phyloP scores from a whole-genome alignment of 2,888 invertebrate genomes.

The Lamellibrachia satsuma region DNA sequence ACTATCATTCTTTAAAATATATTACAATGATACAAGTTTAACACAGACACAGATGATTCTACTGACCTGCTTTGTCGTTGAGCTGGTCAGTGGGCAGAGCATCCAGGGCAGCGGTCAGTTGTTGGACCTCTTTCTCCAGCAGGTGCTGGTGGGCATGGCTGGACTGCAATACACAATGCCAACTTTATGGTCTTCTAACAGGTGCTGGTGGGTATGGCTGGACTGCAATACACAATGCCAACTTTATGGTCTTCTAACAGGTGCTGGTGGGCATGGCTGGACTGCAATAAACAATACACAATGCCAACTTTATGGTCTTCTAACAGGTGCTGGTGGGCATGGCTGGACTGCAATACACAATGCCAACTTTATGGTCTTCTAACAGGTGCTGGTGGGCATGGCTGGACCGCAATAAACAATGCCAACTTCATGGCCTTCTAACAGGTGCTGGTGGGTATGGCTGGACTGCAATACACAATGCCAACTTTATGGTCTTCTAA shows the following conservation, averaged over 20 bases:
- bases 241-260: slow-evolving; percentile 49
- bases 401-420: slow-evolving; percentile 70
- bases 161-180: slow-evolving; percentile 68
- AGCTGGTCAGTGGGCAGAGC: slow-evolving; percentile 23
- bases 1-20: no score
- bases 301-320: not conserved
- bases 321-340: slow-evolving; percentile 69
- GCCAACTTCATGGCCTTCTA: not conserved
- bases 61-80: slow-evolving; percentile 22
- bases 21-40: not conserved
- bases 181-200: not conserved
- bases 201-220: slow-evolving; percentile 69
- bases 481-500: not conserved
- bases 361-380: not conserved
- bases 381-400: slow-evolving; percentile 69
- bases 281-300: slow-evolving; percentile 70
- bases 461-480: slow-evolving; percentile 70
- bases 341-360: slow-evolving; percentile 70
- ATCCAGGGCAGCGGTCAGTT: slow-evolving; percentile 45
- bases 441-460: slow-evolving; percentile 68
- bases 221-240: slow-evolving; percentile 67
- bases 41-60: not conserved
- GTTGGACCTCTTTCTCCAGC: slow-evolving; percentile 70
- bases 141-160: slow-evolving; percentile 70
- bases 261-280: slow-evolving; percentile 69